Conservation (phyloP, 2,797 vertebrate species). For the Darevskia nairensis region DNA sequence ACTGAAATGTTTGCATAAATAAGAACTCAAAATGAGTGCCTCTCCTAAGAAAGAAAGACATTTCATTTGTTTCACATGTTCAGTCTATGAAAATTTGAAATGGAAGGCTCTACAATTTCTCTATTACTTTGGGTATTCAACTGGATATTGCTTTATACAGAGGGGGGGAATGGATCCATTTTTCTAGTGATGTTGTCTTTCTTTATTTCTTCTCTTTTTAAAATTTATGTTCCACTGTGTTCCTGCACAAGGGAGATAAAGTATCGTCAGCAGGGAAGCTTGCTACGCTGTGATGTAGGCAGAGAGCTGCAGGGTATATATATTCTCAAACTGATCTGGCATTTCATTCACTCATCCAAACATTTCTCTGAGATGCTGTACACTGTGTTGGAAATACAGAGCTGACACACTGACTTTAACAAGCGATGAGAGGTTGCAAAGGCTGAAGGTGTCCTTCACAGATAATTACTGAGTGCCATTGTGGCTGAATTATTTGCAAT, state of each 20-base stretch:
- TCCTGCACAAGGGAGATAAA: conserved; percentile 57
- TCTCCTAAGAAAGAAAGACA: conserved; percentile 27
- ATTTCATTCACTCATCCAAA: conserved; percentile 43
- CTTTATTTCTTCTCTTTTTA: conserved; percentile 27
- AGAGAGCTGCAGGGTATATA: neutral
- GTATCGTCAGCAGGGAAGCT: conserved; percentile 16
- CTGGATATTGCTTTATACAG: conserved; percentile 42
- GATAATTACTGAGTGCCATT: conserved; percentile 8
- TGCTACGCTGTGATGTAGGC: neutral
- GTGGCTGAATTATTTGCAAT: conserved; percentile 27
- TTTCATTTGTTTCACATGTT: conserved; percentile 43
- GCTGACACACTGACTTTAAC: conserved; percentile 32
- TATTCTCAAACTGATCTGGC: conserved; percentile 8
- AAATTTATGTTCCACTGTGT: conserved; percentile 41
- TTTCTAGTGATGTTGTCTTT: conserved; percentile 21
- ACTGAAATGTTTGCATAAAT: neutral
- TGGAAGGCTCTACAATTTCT: conserved; percentile 1
- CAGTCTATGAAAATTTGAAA: conserved; percentile 54
- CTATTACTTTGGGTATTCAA: conserved; percentile 37
- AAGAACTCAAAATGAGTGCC: neutral
- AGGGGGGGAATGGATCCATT: conserved; percentile 25
- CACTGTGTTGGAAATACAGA: neutral
- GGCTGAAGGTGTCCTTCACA: conserved; percentile 45
- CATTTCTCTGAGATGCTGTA: conserved; percentile 1
- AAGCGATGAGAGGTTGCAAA: conserved; percentile 29